Percentiles rank a stretch among this genome's conserved stretches.
Conservation (phyloP, 1,140 invertebrate genomes). For the Aphaenogaster rudis region DNA sequence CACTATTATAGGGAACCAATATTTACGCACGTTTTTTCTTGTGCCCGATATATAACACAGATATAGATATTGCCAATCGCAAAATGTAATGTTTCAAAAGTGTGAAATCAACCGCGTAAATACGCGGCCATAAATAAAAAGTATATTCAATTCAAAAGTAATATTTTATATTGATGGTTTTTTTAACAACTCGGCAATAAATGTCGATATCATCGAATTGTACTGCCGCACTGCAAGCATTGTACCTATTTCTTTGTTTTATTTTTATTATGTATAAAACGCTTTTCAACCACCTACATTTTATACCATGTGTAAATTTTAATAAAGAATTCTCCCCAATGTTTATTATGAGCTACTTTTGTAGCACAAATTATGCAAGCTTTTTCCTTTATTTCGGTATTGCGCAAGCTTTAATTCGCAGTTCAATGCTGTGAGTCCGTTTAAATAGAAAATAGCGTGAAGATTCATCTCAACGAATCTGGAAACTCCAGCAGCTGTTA, state of each 20-base stretch:
- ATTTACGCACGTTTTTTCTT: neutral
- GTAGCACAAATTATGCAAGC: neutral
- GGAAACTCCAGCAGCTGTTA: constrained; percentile 40
- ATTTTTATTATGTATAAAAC: constrained; percentile 1
- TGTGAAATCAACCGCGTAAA: constrained; percentile 10
- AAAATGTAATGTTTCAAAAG: constrained; percentile 15
- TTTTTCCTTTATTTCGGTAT: constrained; percentile 19
- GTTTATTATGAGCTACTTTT: neutral
- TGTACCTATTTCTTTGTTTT: neutral
- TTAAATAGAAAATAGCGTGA: constrained; percentile 34
- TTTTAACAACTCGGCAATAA: constrained; percentile 49
- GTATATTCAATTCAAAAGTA: constrained; percentile 32
- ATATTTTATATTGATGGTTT: constrained; percentile 35
- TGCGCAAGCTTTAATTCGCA: constrained; percentile 37
- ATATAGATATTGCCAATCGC: neutral
- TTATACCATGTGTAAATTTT: neutral
- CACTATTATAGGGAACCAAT: constrained; percentile 1
- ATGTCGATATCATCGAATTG: neutral
- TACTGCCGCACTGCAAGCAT: neutral
- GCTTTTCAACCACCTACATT: neutral
- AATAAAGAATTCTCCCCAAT: neutral
- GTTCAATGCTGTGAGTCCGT: neutral
- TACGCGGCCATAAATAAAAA: constrained; percentile 15
- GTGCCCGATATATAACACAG: neutral
- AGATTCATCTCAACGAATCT: constrained; percentile 12